These are phyloP conservation scores for Subanguina moxae DNA, from an alignment of 1,140 invertebrate species.

Conservation along the genomic window DNA sequence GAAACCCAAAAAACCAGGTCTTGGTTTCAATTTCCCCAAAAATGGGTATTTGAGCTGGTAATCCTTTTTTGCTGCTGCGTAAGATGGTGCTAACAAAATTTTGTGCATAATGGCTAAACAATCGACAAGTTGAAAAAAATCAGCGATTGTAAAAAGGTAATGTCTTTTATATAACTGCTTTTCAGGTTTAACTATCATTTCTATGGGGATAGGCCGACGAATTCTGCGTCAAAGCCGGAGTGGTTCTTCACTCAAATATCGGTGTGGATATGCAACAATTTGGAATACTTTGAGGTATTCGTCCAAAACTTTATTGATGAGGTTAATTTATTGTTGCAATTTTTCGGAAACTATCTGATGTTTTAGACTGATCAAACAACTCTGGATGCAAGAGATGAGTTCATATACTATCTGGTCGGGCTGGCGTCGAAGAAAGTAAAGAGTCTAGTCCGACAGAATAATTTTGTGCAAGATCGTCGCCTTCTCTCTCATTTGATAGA, in stretches of 20 bases:
- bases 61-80: too few relatives aligned
- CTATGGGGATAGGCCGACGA: slow-evolving; percentile 40
- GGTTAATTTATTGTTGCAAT: slow-evolving; percentile 19
- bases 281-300: slow-evolving; percentile 40
- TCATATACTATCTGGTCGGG: neutral
- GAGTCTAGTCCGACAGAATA: neutral
- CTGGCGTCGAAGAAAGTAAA: neutral
- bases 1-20: too few relatives aligned
- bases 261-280: slow-evolving; percentile 32
- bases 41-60: too few relatives aligned
- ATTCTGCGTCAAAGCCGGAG: slow-evolving; percentile 36
- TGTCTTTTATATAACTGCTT: too few relatives aligned
- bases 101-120: too few relatives aligned
- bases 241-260: slow-evolving; percentile 47
- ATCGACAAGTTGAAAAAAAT: too few relatives aligned
- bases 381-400: neutral
- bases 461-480: slow-evolving; percentile 23
- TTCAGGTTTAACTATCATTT: slow-evolving; percentile 37
- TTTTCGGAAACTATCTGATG: neutral
- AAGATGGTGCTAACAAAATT: too few relatives aligned
- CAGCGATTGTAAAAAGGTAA: too few relatives aligned
- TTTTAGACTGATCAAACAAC: too few relatives aligned
- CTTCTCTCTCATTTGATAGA: slow-evolving; percentile 42
- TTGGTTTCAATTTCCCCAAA: too few relatives aligned
- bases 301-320: slow-evolving; percentile 33